Percentiles rank a stretch among this genome's conserved stretches.
These are phyloP conservation scores for Cyrtodaria siliqua DNA, from an alignment of 2,888 invertebrate species.

Conservation along the genomic window DNA sequence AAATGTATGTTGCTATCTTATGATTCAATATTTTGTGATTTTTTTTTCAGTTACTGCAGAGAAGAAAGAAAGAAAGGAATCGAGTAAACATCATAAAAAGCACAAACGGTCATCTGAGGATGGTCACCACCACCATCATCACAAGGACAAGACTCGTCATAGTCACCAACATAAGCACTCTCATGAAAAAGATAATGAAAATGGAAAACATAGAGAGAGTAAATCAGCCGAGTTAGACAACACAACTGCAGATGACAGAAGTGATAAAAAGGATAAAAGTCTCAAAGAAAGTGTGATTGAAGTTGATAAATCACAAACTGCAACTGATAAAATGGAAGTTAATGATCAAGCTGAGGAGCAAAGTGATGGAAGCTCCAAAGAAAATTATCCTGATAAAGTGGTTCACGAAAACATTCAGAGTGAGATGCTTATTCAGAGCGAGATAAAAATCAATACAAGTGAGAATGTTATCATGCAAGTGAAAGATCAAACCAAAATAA, in stretches of 20 bases:
- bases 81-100: constrained; percentile 44
- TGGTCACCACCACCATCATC: constrained; percentile 64
- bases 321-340: no score
- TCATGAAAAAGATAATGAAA: constrained; percentile 24
- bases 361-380: constrained; percentile 6
- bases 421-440: background rate
- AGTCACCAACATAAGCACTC: constrained; percentile 54
- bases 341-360: background rate
- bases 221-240: constrained; percentile 6
- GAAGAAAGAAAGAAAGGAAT: constrained; percentile 2
- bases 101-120: constrained; percentile 42
- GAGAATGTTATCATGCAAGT: background rate
- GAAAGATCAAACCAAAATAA: background rate
- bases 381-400: background rate
- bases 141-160: constrained; percentile 56
- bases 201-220: constrained; percentile 19
- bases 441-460: background rate
- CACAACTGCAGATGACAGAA: background rate
- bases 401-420: background rate
- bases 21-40: background rate
- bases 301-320: no score
- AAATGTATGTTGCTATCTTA: no score
- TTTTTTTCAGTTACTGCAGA: constrained; percentile 7
- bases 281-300: background rate
- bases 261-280: constrained; percentile 1